Conservation (phyloP, 2,888 invertebrate species). For the Trichopoda pennipes region DNA sequence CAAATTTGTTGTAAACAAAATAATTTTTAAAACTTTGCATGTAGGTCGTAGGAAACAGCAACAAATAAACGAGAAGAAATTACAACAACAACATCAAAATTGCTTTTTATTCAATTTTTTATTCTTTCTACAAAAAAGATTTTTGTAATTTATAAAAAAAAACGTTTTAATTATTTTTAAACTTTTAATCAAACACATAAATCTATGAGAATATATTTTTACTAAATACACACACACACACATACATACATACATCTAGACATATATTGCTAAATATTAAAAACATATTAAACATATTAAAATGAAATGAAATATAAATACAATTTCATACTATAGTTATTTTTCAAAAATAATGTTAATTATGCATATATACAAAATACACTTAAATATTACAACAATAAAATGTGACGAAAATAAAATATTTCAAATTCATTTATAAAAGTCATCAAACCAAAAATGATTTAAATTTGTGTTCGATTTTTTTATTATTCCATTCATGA, state of each 20-base stretch:
- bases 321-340: conserved; percentile 20
- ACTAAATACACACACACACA: background rate
- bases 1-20: conserved; percentile 22
- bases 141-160: conserved; percentile 10
- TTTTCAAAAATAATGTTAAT: conserved; percentile 61
- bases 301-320: conserved; percentile 6
- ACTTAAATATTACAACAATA: conserved; percentile 49
- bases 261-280: conserved; percentile 42
- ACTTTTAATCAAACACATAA: background rate
- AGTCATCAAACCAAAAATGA: conserved; percentile 52
- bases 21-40: conserved; percentile 53
- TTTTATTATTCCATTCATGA: background rate
- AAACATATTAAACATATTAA: conserved; percentile 37
- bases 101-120: background rate
- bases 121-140: background rate
- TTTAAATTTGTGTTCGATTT: conserved; percentile 7
- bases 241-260: conserved; percentile 5
- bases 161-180: conserved; percentile 16
- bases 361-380: conserved; percentile 40
- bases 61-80: background rate
- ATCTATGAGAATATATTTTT: background rate
- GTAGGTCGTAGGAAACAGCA: conserved; percentile 15
- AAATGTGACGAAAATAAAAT: conserved; percentile 41
- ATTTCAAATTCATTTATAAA: conserved; percentile 60
- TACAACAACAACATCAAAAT: conserved; percentile 16